Base-by-base conservation (phyloP, 1,140 invertebrate species). In the Drosophila pallidifrons region DNA sequence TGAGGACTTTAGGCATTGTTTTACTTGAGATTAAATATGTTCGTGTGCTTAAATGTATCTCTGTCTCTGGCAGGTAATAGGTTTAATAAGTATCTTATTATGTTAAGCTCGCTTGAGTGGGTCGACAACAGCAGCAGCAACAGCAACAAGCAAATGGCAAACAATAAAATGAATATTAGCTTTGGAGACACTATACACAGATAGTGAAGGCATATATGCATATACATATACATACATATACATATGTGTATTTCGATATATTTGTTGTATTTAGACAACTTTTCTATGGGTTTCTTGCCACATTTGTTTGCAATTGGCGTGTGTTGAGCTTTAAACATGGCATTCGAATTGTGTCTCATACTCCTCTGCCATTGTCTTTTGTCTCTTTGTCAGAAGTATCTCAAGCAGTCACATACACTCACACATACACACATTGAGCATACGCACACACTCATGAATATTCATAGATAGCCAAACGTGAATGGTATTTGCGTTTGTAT, bases 381-480 rank as follows among this genome's bases (percentile, higher is more conserved):
- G 47, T 20, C 35, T 64, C 47, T 58, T 58, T 81, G 80, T 82
- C 60, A 55, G 66, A 72, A 82, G 83, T 88, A 77, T 79, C 82
- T 86, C 79, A 82, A 82, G 82, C 76, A 82, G 63, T 82, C 80
- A 64, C 38, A 57, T 43, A 16, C 51, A 25, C 69, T 47, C 60
- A 57, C 41, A 15, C 45, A 11, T 49, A 77, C 76, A 81, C 57
- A 78, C 68, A 20, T 25, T 54, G 25, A 54, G 45, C 45, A 5
- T 15, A 41, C 64, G 13, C 57, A 77, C 76, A 81, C 58, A 78
- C 68, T 83, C 83, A 88, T 88, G 87, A 88, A 87, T 88, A 87
- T 88, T 88, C 80, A 88, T 86, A 75, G 77, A 63, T 63, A 70
- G 68, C 63, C 76, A 75, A 32, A 46, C 15, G 55, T 54, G 51